Conservation (phyloP, 2,797 vertebrate species). For the Danio aesculapii region DNA sequence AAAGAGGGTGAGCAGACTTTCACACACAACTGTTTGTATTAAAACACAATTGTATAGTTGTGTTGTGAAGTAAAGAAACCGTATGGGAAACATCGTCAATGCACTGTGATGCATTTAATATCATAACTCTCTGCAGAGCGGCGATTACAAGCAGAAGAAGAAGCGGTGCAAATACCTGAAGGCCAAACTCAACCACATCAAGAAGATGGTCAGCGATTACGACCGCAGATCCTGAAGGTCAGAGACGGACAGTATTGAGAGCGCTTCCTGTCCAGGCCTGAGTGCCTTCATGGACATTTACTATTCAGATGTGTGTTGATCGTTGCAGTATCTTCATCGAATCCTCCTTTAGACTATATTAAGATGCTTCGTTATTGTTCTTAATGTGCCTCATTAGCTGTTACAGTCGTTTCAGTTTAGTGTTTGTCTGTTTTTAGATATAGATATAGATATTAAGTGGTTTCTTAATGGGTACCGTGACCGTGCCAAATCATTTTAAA, state of each 20-base stretch:
- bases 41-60: too few species aligned
- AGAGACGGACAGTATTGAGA: not conserved
- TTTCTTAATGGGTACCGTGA: not conserved
- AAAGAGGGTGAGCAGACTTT: constrained; percentile 75
- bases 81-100: too few species aligned
- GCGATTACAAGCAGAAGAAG: constrained; percentile 86
- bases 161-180: constrained; percentile 87
- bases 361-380: not conserved
- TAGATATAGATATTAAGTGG: not conserved
- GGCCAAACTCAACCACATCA: constrained; percentile 88
- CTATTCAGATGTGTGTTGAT: not conserved
- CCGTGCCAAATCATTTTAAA: not conserved
- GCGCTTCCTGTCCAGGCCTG: not conserved
- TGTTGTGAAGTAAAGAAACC: too few species aligned
- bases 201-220: constrained; percentile 87
- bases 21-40: too few species aligned
- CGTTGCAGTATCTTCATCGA: not conserved
- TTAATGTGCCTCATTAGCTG: not conserved
- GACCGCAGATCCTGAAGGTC: constrained; percentile 71
- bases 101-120: too few species aligned
- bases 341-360: not conserved
- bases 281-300: constrained; percentile 4
- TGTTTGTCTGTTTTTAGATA: not conserved
- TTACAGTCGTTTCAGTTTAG: not conserved
- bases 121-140: constrained; percentile 78